Percentiles rank a stretch among this genome's conserved stretches.
These are phyloP conservation scores for Loripinus fragilis DNA, from an alignment of 2,888 invertebrate species.

Conservation along the genomic window DNA sequence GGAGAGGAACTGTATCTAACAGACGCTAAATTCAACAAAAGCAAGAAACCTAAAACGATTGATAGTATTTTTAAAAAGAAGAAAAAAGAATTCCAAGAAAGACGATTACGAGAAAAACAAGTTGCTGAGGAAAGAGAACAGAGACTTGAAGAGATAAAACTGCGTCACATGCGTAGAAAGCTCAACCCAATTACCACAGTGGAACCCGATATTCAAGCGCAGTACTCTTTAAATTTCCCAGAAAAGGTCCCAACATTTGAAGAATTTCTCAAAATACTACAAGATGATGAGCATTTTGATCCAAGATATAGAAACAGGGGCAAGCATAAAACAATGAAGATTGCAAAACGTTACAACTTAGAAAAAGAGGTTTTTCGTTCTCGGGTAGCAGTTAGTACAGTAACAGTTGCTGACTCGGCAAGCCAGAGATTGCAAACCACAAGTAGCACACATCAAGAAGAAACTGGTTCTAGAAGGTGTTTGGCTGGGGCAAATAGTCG, in stretches of 20 bases:
- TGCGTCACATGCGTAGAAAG: not conserved
- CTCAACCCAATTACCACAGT: not conserved
- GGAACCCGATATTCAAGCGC: not conserved
- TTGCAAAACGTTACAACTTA: constrained; percentile 45
- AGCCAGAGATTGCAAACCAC: not conserved
- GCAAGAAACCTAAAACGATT: not conserved
- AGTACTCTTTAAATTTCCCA: constrained; percentile 41
- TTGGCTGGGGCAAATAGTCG: not conserved
- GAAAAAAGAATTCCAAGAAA: constrained; percentile 37
- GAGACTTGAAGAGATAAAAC: not conserved
- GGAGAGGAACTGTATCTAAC: constrained; percentile 54
- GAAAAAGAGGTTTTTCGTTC: not conserved
- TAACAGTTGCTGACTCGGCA: not conserved
- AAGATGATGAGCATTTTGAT: constrained; percentile 49
- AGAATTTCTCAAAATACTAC: constrained; percentile 40
- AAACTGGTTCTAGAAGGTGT: not conserved
- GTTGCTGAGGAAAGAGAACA: not conserved
- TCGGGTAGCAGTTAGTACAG: not conserved
- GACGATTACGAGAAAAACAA: constrained; percentile 1
- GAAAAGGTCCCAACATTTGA: constrained; percentile 51
- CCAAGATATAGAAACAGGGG: constrained; percentile 43
- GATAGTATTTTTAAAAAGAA: constrained; percentile 33
- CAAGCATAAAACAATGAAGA: constrained; percentile 32
- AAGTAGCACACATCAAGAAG: not conserved
- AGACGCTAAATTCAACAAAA: constrained; percentile 16